Evolutionary conservation across 2,888 invertebrate species (phyloP), one percentile per base, ranked within the genome.

Genomic region (Drosophila yooni): DNA sequence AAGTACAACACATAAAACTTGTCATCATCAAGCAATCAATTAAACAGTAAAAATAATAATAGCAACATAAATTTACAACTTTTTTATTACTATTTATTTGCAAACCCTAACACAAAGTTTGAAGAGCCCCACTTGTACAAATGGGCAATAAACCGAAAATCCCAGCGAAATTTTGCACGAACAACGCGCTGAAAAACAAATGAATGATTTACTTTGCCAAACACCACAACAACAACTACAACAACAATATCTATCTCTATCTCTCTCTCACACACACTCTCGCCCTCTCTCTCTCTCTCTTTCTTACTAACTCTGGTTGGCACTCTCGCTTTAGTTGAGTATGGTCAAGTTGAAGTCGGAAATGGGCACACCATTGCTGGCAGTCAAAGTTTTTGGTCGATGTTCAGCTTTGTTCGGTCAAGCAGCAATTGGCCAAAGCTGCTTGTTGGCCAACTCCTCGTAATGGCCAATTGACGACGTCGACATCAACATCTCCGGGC

Each of bases 311-410:
- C 46, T 40, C 10, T 40, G 40, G n/a, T 18, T 72, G 29, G 61
- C 71, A 74, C 74, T 79, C 79, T 74, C 75, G 63, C 75, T 79
- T 77, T 60, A 72, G 59, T 62, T 62, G 46, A 27, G 61, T 74
- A 76, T 84, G 88, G 88, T 85, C 85, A 85, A 84, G 85, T 80
- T 85, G 88, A 79, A 80, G 85, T 88, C 86, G 85, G 86, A 85
- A 85, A 85, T 85, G 88, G 85, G 84, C 85, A 85, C 84, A 84
- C 88, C 82, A 82, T 67, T 58, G 61, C 61, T 27, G 60, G 36
- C 60, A 54, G 58, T 57, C 64, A 56, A 38, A 56, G 58, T 58
- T 64, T 50, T 54, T 52, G 68, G 76, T 72, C 72, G 83, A 73
- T 82, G 75, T 73, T 78, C 82, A 79, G 76, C 46, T 50, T 38